A percentile compares a stretch with the other conserved stretches of the same genome.
These are phyloP conservation scores for Boulengeromyrus knoepffleri DNA, from an alignment of 2,113 vertebrate species.

Conservation along the genomic window DNA sequence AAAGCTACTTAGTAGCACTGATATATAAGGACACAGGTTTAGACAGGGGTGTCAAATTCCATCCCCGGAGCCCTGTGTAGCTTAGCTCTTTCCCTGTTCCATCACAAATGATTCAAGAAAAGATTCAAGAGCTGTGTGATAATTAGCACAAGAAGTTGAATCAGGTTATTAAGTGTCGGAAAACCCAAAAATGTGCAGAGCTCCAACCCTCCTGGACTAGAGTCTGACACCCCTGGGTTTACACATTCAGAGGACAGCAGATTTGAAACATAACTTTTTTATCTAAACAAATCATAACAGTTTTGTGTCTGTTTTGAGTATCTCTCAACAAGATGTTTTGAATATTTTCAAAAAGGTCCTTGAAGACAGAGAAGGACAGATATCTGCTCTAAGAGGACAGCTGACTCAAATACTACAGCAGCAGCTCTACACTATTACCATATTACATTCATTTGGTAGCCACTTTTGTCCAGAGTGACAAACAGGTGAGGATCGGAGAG, in stretches of 20 bases:
- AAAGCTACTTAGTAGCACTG: background rate
- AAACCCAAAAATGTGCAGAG: no score
- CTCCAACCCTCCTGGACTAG: no score
- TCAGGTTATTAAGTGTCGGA: no score
- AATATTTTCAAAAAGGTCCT: background rate
- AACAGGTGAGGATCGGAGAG: background rate
- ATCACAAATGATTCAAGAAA: no score
- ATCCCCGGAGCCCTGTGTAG: no score
- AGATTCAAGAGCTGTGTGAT: no score
- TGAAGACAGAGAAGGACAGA: background rate
- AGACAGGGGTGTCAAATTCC: no score
- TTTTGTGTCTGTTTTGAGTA: background rate
- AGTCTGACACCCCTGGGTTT: background rate
- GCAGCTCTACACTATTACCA: background rate
- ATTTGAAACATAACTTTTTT: background rate
- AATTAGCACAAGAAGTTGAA: no score
- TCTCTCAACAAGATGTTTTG: background rate
- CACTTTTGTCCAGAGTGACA: background rate
- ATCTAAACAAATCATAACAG: no score
- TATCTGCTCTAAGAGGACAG: background rate
- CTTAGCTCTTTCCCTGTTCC: no score
- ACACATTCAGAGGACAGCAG: background rate
- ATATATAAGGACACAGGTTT: background rate
- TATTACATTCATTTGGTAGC: background rate
- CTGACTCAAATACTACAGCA: background rate